Evolutionary conservation across 2,888 invertebrate species (phyloP).

Genomic region (Alcis repandata): DNA sequence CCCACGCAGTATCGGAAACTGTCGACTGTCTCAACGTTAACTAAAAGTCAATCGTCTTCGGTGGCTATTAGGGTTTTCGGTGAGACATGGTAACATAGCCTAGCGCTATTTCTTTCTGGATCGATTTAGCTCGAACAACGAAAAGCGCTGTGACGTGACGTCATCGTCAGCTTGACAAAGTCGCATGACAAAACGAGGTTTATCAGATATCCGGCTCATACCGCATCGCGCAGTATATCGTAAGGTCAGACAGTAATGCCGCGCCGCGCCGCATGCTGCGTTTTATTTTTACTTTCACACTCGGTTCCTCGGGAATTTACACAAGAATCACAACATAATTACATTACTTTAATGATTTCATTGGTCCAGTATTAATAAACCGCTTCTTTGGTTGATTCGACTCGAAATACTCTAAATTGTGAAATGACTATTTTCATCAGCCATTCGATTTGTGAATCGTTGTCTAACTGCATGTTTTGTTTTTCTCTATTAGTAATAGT

Average conservation of each 20-base stretch:
- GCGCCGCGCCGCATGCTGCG: conserved; percentile 35
- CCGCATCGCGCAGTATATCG: background rate
- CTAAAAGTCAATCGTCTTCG: background rate
- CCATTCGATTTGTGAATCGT: background rate
- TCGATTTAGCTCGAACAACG: background rate
- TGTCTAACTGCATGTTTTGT: background rate
- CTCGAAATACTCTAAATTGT: conserved; percentile 7
- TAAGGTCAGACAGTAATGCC: conserved; percentile 31
- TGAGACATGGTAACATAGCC: background rate
- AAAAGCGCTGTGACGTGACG: background rate
- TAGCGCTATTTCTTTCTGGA: background rate
- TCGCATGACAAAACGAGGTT: conserved; percentile 11
- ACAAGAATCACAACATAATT: conserved; percentile 8
- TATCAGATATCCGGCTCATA: background rate
- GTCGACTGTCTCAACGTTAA: background rate
- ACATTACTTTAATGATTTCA: conserved; percentile 19
- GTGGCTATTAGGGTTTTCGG: background rate
- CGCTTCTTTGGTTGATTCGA: conserved; percentile 2
- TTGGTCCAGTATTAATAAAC: conserved; percentile 11
- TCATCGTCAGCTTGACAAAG: background rate
- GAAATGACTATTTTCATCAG: conserved; percentile 20
- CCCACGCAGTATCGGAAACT: no score
- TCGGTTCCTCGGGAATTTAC: conserved; percentile 10
- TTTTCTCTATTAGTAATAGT: background rate
- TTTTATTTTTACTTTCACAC: conserved; percentile 21